A percentile compares a stretch with the other conserved stretches of the same genome.
phyloP scores from a whole-genome alignment of 2,797 vertebrate species.

The Bradypodion pumilum region DNA sequence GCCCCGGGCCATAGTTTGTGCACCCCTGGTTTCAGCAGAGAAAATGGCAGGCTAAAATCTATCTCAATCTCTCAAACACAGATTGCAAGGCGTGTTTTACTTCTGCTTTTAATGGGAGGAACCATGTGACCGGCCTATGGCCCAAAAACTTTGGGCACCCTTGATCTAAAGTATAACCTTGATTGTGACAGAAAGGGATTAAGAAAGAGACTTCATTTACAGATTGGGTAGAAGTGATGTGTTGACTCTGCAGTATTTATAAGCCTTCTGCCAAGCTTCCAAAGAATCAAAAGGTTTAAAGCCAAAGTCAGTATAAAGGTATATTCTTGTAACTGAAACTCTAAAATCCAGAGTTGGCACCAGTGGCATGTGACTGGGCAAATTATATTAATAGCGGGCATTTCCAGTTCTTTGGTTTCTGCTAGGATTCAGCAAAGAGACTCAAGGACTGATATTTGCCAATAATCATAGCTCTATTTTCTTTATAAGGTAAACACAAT shows the following conservation, averaged over 20 bases:
- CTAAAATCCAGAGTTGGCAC: background rate
- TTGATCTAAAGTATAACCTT: background rate
- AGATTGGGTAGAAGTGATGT: background rate
- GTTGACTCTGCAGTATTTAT: background rate
- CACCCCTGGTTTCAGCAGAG: no score
- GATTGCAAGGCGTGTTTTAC: no score
- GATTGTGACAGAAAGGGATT: slow-evolving; percentile 11
- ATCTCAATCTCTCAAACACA: no score
- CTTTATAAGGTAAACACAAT: slow-evolving; percentile 13
- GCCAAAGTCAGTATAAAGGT: slow-evolving; percentile 23
- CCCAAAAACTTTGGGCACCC: no score
- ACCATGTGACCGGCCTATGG: no score
- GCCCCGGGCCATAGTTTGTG: no score
- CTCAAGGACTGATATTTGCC: background rate
- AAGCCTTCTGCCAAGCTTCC: slow-evolving; percentile 6
- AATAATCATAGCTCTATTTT: background rate
- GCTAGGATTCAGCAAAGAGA: background rate
- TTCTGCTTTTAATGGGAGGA: no score
- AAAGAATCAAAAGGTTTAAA: slow-evolving; percentile 8
- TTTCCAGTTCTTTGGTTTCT: background rate
- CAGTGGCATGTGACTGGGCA: background rate
- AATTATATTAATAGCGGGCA: slow-evolving; percentile 10
- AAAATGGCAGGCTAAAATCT: no score
- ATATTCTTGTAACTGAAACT: background rate
- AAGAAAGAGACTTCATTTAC: slow-evolving; percentile 2